These are phyloP conservation scores for Anoplopoma fimbria DNA, from an alignment of 2,113 vertebrate genomes.

Conservation along the genomic window DNA sequence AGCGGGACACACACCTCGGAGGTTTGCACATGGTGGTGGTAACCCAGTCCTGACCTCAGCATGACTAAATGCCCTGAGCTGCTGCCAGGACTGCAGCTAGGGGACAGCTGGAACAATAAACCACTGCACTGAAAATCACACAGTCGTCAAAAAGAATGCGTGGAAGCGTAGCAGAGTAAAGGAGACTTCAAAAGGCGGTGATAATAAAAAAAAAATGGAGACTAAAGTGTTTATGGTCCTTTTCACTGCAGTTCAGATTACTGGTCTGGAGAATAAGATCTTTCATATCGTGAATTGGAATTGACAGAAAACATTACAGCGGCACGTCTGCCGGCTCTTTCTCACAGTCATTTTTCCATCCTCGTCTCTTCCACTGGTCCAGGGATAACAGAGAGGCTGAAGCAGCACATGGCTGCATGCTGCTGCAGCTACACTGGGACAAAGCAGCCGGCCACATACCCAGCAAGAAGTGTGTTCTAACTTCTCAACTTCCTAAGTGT, in stretches of 20 bases:
- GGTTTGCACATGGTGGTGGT: constrained; percentile 17
- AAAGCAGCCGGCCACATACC: background rate
- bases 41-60: constrained; percentile 57
- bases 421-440: constrained; percentile 13
- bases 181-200: constrained; percentile 8
- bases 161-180: constrained; percentile 16
- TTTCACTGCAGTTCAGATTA: background rate
- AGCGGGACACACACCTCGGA: constrained; percentile 12
- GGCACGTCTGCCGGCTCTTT: constrained; percentile 1
- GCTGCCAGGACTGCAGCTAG: constrained; percentile 47
- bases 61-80: constrained; percentile 38
- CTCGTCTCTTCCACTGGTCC: constrained; percentile 22
- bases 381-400: constrained; percentile 32
- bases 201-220: background rate
- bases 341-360: constrained; percentile 30
- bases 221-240: constrained; percentile 7
- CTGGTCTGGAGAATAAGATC: background rate
- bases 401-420: constrained; percentile 42
- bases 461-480: background rate
- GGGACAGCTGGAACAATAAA: constrained; percentile 63
- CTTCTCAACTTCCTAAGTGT: background rate
- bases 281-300: constrained; percentile 5
- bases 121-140: constrained; percentile 30
- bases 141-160: constrained; percentile 32
- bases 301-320: constrained; percentile 33